Evolutionary conservation across 1,140 invertebrate species (phyloP), one percentile per base, ranked within the genome.

Genomic region (Alviniconcha marisindica): DNA sequence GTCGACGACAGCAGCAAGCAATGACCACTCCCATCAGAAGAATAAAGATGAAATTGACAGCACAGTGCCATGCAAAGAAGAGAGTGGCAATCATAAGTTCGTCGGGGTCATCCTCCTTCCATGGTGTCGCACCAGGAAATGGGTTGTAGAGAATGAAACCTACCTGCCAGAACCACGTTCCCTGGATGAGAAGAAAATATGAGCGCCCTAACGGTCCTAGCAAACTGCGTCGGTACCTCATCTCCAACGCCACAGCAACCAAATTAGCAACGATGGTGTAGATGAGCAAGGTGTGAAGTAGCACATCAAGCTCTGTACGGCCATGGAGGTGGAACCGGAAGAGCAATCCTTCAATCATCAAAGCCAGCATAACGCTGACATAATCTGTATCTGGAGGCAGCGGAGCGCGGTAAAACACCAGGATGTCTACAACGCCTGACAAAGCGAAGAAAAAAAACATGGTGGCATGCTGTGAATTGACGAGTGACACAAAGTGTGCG

Each of bases 401-500:
- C 3, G 93, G 92, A 1, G 93, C 81, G 48, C 91, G 86, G 86
- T 92, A 92, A 79, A 91, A 88, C 10, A 89, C 73, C 0, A 93
- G 48, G 2, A 95, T 85, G 73, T 94, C 94, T 18, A 94, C 82
- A 0, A 94, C 85, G 38, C 92, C 93, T 42, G 91, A 92, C 21
- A 95, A 74, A 24, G 92, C 93, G 85, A 95, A 94, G 84, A 94
- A 94, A 87, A 94, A 93, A 88, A 93, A 95, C 94, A 95, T 95
- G 1, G 94, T 94, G 24, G 94, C 93, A 85, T 95, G 94, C 83
- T 95, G 94, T 38, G 54, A 36, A 89, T 94, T 94, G 12, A 92
- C 93, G 82, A 92, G 87, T 79, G 91, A 86, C 7, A 89, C 87
- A 85, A 93, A 93, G n/a, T 90, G 84, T 7, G 92, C 91, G 73